Percentiles rank a stretch among this genome's conserved stretches.
Conservation (phyloP, 2,888 invertebrate species). For the Pristionchus exspectatus region DNA sequence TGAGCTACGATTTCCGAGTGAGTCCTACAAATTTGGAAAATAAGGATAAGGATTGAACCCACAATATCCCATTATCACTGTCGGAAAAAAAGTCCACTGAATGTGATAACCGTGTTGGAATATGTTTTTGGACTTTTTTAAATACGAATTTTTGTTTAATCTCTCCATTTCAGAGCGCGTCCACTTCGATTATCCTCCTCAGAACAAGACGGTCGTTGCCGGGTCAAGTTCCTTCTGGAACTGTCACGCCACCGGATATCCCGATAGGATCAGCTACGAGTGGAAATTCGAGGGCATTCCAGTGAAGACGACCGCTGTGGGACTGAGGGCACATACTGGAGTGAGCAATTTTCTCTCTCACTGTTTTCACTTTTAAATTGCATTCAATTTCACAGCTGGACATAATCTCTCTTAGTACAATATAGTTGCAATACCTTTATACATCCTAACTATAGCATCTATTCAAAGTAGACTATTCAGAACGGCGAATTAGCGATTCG, state of each 20-base stretch:
- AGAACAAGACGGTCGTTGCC: conserved; percentile 74
- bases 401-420: too few relatives aligned
- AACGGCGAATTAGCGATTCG: conserved; percentile 73
- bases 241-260: conserved; percentile 74
- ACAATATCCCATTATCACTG: too few relatives aligned
- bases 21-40: too few relatives aligned
- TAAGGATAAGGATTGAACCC: too few relatives aligned
- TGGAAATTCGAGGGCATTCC: conserved; percentile 72
- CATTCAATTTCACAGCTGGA: too few relatives aligned
- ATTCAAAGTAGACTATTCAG: conserved; percentile 58
- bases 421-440: too few relatives aligned
- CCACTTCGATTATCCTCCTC: conserved; percentile 63
- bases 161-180: conserved; percentile 39
- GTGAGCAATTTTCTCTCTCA: background rate
- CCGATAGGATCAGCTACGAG: conserved; percentile 67
- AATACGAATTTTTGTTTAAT: background rate
- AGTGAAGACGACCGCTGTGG: conserved; percentile 70
- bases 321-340: conserved; percentile 60
- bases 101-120: too few relatives aligned
- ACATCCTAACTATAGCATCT: too few relatives aligned
- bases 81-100: too few relatives aligned
- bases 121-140: background rate
- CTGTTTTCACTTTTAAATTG: background rate
- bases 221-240: conserved; percentile 75
- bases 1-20: conserved; percentile 70